A percentile compares a stretch with the other conserved stretches of the same genome.
Evolutionary conservation across 2,113 vertebrate species (phyloP).

Genomic region (Pardalotus punctatus): DNA sequence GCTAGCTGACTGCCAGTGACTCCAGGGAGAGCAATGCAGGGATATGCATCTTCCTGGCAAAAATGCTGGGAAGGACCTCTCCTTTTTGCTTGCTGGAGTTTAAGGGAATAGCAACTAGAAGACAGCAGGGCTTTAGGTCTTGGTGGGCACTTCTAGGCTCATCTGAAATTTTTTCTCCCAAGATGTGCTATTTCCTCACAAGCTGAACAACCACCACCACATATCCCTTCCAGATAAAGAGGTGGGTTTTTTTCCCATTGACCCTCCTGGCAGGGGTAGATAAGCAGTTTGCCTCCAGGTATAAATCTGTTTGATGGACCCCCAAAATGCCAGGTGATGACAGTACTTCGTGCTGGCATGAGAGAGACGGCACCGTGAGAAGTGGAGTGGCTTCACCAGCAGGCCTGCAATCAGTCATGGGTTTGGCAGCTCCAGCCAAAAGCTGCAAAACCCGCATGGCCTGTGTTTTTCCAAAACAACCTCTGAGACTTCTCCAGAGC

Average conservation of each 20-base stretch:
- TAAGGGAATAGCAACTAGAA: background rate
- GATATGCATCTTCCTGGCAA: background rate
- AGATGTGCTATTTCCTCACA: background rate
- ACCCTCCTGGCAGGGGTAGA: background rate
- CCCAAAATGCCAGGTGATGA: background rate
- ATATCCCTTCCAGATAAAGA: background rate
- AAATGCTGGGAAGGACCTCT: background rate
- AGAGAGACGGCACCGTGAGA: fast-evolving
- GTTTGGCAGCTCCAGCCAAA: background rate
- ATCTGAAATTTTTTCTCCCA: background rate
- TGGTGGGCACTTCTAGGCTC: background rate
- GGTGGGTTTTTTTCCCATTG: fast-evolving
- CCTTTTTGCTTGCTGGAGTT: background rate
- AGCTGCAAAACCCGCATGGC: fast-evolving
- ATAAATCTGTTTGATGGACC: background rate
- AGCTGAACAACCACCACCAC: background rate
- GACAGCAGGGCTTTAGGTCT: background rate
- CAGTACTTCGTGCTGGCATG: background rate
- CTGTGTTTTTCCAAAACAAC: background rate
- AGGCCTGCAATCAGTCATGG: background rate
- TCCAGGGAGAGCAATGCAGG: fast-evolving
- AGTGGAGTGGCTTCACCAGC: background rate
- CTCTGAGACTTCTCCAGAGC: fast-evolving
- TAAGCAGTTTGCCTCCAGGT: background rate
- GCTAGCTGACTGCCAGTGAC: background rate